Evolutionary conservation across 1,140 invertebrate genomes (phyloP), one percentile per base, ranked within the genome.

Genomic region (Xylocopa sonorina): DNA sequence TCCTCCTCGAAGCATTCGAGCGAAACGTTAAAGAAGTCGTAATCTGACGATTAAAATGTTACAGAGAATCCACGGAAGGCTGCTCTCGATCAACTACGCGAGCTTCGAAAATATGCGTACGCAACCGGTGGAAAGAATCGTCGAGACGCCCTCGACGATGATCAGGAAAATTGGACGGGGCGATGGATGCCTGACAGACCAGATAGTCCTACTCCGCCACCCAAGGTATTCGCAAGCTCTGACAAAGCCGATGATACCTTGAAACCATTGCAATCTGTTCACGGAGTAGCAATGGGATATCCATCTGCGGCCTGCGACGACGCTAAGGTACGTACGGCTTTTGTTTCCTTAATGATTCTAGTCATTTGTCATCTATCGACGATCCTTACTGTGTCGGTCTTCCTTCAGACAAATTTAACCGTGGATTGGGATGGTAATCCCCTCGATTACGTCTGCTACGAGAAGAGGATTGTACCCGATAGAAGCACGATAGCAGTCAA

Each of bases 381-480:
- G 0, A 6, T 21, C 3, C 3, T 10, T 21, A 2, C 18, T 4
- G 0, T 0, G 16, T 73, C 2, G 76, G 88, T 46, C n/a, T 21
- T 82, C 80, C 89, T 87, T 94, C 92, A 97, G 96, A 94, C 92
- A 18, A 95, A 96, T 82, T 90, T 97, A 38, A 91, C 92, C 14
- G 83, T 96, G 1, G 97, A 97, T 89, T 97, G 96, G 95, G 93
- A 96, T 91, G 90, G 93, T n/a, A 94, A 94, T 53, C 92, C 94
- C 34, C 88, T 93, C 57, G 94, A 95, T 81, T 94, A 96, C 80
- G 96, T 95, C 3, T 97, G 96, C 81, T 95, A 93, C 75, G 93
- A 94, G 63, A 53, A 93, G 87, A 89, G 89, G 85, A 89, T 92
- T 58, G 53, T 90, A 81, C 94, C 95, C 24, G 90, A 94, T 84